phyloP scores from a whole-genome alignment of 2,888 invertebrate species.

The Cheilosia variabilis region DNA sequence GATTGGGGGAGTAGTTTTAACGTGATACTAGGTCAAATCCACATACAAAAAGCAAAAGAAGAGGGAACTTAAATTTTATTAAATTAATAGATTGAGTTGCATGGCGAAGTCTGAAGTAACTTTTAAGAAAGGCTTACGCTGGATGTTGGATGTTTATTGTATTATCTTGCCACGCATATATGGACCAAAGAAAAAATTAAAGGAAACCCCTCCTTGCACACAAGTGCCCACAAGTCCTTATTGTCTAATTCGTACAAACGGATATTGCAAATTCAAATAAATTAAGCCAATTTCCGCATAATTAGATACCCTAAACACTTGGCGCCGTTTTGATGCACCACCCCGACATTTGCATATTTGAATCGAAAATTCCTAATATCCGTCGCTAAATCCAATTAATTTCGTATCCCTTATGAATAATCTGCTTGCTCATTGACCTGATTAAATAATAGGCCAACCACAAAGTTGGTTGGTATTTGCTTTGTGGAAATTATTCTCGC shows the following conservation, averaged over 20 bases:
- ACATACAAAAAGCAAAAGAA: too few species aligned
- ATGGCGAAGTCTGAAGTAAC: too few species aligned
- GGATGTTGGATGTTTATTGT: too few species aligned
- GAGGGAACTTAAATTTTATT: too few species aligned
- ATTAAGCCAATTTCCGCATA: background rate
- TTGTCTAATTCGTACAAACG: background rate
- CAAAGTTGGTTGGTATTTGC: slow-evolving; percentile 11
- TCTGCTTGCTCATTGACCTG: slow-evolving; percentile 54
- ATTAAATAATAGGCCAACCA: slow-evolving; percentile 51
- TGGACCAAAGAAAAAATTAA: too few species aligned
- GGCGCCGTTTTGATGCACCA: background rate
- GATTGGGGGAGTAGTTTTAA: too few species aligned
- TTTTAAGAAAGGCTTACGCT: too few species aligned
- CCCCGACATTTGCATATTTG: background rate
- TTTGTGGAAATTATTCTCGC: slow-evolving; percentile 27
- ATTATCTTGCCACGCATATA: too few species aligned
- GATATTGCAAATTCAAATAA: background rate
- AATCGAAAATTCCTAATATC: slow-evolving; percentile 27
- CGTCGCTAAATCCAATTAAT: slow-evolving; percentile 47
- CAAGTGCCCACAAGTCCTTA: too few species aligned
- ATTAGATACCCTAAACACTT: background rate
- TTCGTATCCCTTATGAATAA: slow-evolving; percentile 56
- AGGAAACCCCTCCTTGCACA: too few species aligned
- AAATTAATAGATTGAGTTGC: too few species aligned
- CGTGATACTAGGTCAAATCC: too few species aligned